Evolutionary conservation across 2,888 invertebrate species (phyloP).

Genomic region (Rhabditoides inermis): DNA sequence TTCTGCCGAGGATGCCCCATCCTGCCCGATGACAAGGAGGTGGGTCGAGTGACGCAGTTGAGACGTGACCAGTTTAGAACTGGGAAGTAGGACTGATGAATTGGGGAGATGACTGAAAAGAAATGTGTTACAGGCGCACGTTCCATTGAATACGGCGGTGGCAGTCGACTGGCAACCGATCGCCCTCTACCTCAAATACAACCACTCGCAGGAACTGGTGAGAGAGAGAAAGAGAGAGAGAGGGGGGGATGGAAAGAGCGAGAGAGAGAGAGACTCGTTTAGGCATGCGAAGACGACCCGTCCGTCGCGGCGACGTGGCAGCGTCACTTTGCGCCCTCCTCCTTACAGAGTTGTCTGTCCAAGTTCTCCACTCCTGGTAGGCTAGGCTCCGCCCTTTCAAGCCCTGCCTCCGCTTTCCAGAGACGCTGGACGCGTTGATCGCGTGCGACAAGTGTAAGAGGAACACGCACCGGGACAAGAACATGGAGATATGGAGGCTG

Average conservation of each 20-base stretch:
- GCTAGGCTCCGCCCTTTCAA: neutral
- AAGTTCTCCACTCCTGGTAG: constrained; percentile 62
- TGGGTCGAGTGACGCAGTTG: neutral
- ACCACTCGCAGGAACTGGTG: constrained; percentile 69
- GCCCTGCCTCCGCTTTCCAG: constrained; percentile 62
- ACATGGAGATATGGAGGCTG: constrained; percentile 80
- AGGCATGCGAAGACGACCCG: constrained; percentile 70
- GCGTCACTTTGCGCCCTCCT: constrained; percentile 72
- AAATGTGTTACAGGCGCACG: constrained; percentile 9
- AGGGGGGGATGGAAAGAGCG: no score
- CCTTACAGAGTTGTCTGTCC: constrained; percentile 70
- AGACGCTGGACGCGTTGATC: constrained; percentile 62
- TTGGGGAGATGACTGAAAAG: neutral
- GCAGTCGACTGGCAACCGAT: constrained; percentile 93
- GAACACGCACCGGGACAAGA: constrained; percentile 77
- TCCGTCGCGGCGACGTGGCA: constrained; percentile 67
- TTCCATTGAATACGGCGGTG: constrained; percentile 52
- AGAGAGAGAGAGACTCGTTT: constrained; percentile 9
- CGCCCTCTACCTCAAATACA: constrained; percentile 79
- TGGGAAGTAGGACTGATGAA: neutral
- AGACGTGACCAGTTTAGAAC: neutral
- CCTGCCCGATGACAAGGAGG: neutral
- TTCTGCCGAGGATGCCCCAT: constrained; percentile 79
- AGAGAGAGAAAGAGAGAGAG: constrained; percentile 12
- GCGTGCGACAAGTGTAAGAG: constrained; percentile 62